Evolutionary conservation across 2,888 invertebrate species (phyloP), one percentile per base, ranked within the genome.

Genomic region (Pimpla rufipes): DNA sequence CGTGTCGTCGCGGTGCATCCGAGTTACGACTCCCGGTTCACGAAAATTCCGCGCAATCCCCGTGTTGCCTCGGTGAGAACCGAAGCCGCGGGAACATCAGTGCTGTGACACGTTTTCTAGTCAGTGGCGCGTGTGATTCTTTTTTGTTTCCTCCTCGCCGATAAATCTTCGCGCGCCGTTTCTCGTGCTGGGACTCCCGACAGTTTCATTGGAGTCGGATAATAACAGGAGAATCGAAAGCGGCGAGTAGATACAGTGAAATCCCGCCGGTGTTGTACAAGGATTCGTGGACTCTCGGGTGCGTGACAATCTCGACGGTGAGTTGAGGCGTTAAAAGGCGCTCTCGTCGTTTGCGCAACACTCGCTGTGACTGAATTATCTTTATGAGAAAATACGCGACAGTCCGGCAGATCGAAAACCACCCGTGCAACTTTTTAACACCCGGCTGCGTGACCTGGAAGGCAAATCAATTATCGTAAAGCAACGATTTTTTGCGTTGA

Each of bases 1-100:
- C 62, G 45, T 47, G 47, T 47, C 62, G 59, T 59, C 59, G 21
- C 11, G 13, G 71, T 16, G 42, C 52, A 73, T 62, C n/a, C 62
- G 18, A 10, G 62, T 59, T n/a, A n/a, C n/a, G 16, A 59, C 16
- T 8, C 8, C 2, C n/a, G 59, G n/a, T 37, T 59, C 1, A 35
- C n/a, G 8, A 62, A 40, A 62, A 62, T 62, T 37, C 40, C 37
- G 10, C 62, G 62, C 37, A 18, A 3, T 40, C 35, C 11, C 1
- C 5, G 16, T n/a, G 18, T 35, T 16, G 1, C n/a, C n/a, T 37
- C 59, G 37, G 35, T 37, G 59, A 59, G 57, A 37, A 62, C 62
- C n/a, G 18, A 18, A 62, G 37, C 18, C 62, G 2, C 55, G 55
- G 11, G 55, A 23, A 2, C 8, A 37, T 37, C 8, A 35, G 57